Percentiles rank a stretch among this genome's conserved stretches.
These are phyloP conservation scores for Parazoanthus atlanticus DNA, from an alignment of 92 coral and sea anemone genomes.

Conservation along the genomic window DNA sequence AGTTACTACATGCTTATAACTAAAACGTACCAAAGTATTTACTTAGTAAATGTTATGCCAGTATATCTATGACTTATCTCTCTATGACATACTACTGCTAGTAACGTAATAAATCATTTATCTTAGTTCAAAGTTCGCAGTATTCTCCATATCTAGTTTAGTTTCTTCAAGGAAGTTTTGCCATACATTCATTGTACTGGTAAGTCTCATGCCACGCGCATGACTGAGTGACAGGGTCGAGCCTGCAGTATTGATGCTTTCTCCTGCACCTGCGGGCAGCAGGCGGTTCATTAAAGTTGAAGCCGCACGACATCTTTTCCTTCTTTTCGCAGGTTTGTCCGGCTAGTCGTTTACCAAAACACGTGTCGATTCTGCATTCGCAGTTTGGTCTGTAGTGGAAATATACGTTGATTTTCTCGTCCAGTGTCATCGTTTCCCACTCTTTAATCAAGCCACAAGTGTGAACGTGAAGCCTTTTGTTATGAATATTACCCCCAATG, in stretches of 20 bases:
- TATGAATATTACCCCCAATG: background rate
- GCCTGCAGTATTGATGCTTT: slow-evolving; percentile 5
- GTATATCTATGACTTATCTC: too few species aligned
- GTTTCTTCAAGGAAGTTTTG: slow-evolving; percentile 3
- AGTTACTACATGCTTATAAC: too few species aligned
- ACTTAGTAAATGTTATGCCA: too few species aligned
- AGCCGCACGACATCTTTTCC: slow-evolving; percentile 19
- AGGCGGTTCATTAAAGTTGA: slow-evolving; percentile 5
- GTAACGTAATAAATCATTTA: too few species aligned
- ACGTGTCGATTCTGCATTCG: background rate
- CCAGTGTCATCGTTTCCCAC: background rate
- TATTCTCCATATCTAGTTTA: background rate
- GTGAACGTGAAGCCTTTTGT: background rate
- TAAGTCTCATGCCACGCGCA: slow-evolving; percentile 29
- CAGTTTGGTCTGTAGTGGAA: slow-evolving; percentile 29
- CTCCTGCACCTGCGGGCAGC: slow-evolving; percentile 4
- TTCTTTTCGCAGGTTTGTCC: slow-evolving; percentile 2
- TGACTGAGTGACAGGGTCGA: background rate
- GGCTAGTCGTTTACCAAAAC: background rate
- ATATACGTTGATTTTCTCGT: background rate
- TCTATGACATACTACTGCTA: too few species aligned
- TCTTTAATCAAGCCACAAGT: background rate
- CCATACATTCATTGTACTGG: slow-evolving; percentile 20
- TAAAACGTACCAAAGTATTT: too few species aligned
- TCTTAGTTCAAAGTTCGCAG: background rate